Evolutionary conservation across 2,888 invertebrate genomes (phyloP).

Genomic region (Cryptus armator): DNA sequence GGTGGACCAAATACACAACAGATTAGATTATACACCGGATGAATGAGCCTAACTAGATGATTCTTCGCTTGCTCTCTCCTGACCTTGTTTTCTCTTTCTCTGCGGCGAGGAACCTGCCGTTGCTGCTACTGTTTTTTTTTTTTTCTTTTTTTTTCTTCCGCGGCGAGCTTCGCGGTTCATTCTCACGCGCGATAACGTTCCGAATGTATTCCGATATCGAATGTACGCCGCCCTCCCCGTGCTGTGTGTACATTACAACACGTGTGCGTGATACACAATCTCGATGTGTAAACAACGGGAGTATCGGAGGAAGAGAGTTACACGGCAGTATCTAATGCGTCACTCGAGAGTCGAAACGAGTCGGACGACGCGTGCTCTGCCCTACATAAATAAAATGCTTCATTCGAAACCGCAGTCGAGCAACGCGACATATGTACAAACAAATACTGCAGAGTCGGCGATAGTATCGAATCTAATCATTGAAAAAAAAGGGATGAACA

Average conservation of each 20-base stretch:
- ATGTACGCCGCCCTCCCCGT: neutral
- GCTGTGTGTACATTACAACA: conserved; percentile 1
- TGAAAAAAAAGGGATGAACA: conserved; percentile 23
- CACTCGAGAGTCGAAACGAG: conserved; percentile 20
- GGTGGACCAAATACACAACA: conserved; percentile 32
- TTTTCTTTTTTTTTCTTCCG: no score
- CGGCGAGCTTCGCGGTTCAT: neutral
- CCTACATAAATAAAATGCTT: conserved; percentile 60
- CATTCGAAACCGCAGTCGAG: conserved; percentile 44
- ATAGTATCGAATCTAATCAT: neutral
- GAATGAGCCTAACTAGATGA: conserved; percentile 48
- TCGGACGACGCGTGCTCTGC: conserved; percentile 35
- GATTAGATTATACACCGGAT: conserved; percentile 61
- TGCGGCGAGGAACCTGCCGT: neutral
- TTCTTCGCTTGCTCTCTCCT: conserved; percentile 44
- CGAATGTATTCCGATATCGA: conserved; percentile 34
- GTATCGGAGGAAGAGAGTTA: conserved; percentile 29
- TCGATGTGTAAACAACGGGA: conserved; percentile 20
- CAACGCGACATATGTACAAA: conserved; percentile 30
- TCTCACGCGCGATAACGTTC: conserved; percentile 41
- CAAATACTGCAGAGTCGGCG: neutral
- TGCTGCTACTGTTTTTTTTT: neutral
- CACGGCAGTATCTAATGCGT: conserved; percentile 20
- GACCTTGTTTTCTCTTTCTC: conserved; percentile 52
- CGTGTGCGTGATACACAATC: neutral